Conservation (phyloP, 35 echinoderm and acorn worm genomes). For the Lytechinus variegatus region DNA sequence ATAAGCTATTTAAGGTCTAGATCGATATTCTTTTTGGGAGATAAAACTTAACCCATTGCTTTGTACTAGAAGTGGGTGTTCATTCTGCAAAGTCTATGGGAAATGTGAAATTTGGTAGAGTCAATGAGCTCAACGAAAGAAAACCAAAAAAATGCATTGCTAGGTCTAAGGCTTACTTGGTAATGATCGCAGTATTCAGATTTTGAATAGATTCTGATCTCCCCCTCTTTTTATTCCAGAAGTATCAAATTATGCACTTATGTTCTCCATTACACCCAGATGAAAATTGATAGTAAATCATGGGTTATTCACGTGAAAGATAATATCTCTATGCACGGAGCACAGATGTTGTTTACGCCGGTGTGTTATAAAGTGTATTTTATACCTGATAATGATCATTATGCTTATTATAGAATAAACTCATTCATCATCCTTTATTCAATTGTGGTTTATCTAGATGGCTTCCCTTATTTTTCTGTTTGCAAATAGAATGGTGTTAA, state of each 20-base stretch:
- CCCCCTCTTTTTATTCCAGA: no score
- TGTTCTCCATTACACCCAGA: background rate
- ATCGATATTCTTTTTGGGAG: no score
- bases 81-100: no score
- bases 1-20: background rate
- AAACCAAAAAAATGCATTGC: no score
- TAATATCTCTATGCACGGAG: background rate
- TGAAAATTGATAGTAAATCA: background rate
- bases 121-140: no score
- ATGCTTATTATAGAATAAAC: background rate
- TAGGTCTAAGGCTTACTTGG: no score
- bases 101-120: no score
- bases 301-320: background rate
- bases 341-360: background rate
- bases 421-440: background rate
- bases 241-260: background rate
- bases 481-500: no score
- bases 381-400: background rate
- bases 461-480: background rate
- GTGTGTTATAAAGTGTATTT: background rate
- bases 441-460: background rate
- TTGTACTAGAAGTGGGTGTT: no score
- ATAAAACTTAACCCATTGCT: no score
- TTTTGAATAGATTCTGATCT: no score
- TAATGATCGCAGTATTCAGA: no score